These are phyloP conservation scores for Aphidius colemani DNA, from an alignment of 2,888 invertebrate species.

Conservation along the genomic window DNA sequence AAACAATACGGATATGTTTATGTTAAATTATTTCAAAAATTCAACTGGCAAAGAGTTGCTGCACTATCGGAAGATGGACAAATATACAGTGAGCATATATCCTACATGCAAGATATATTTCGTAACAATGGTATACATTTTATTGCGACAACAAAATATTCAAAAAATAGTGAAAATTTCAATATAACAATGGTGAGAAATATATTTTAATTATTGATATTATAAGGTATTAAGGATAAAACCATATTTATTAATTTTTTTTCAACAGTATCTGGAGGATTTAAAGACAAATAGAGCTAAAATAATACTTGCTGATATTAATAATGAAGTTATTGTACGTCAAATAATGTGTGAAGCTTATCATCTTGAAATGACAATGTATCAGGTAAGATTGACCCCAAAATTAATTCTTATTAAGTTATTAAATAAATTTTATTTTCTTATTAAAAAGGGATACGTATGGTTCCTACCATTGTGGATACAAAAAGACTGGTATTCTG, in stretches of 20 bases:
- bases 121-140: conserved; percentile 69
- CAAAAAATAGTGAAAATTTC: conserved; percentile 63
- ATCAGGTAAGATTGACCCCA: conserved; percentile 43
- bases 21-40: conserved; percentile 64
- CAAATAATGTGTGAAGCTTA: conserved; percentile 83
- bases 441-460: conserved; percentile 69
- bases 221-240: conserved; percentile 14
- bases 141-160: conserved; percentile 73
- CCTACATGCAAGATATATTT: conserved; percentile 70
- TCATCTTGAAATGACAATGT: conserved; percentile 71
- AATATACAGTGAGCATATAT: conserved; percentile 78
- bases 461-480: conserved; percentile 87
- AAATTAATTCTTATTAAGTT: background rate
- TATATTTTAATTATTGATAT: background rate
- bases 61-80: conserved; percentile 80
- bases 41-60: conserved; percentile 75
- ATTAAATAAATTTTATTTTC: conserved; percentile 14
- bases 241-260: conserved; percentile 19
- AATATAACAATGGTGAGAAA: conserved; percentile 67
- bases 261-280: conserved; percentile 67
- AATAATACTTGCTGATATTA: conserved; percentile 81
- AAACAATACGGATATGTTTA: conserved; percentile 73
- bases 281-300: conserved; percentile 70
- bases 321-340: conserved; percentile 70
- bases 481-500: conserved; percentile 68